Base-by-base conservation (phyloP, 2,888 invertebrate genomes). In the Athripsodes cinereus region DNA sequence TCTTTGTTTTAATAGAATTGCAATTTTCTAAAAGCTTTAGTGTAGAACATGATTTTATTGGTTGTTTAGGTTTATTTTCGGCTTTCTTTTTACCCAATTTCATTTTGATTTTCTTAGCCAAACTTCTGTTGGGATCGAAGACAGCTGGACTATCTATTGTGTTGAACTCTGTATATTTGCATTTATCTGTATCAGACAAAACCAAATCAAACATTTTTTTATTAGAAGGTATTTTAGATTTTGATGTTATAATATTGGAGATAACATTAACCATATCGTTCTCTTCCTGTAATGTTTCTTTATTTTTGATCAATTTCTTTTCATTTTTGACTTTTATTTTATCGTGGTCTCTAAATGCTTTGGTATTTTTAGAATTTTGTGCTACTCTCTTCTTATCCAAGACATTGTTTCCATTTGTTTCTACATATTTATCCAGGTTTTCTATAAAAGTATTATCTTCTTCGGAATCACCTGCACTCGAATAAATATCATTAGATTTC, bases 181-280 rank as follows among this genome's bases (percentile, higher is more conserved):
- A 1, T 18, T 49, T 35, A 26, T 47, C 18, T 31, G 47, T 22
- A 10, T 34, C 18, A 6, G 2, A 18, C 11, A 8, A 19, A 19
- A 22, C 50, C 18, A 22, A 40, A 16, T 56, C 44, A 21, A 20
- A 22, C 18, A 21, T 22, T 46, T 52, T 55, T 46, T 52, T 55
- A 11, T 22, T 50, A n/a, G 22, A 6, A 20, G 22, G 21, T 50
- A 22, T 44, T 16, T 50, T 55, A 34, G n/a, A 18, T 50, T 55
- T 55, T 16, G 49, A 55, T 20, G 46, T 44, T 16, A 59, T 52
- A 20, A 59, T 59, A 34, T 50, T 35, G 18, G 53, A 56, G n/a
- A 59, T 59, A 3, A 50, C n/a, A 46, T 49, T 59, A 18, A 59
- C 16, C 56, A 59, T 59, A 44, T 56, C 56, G n/a, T 50, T 50